Conservation (phyloP, 2,113 vertebrate genomes). For the Paralichthys olivaceus region DNA sequence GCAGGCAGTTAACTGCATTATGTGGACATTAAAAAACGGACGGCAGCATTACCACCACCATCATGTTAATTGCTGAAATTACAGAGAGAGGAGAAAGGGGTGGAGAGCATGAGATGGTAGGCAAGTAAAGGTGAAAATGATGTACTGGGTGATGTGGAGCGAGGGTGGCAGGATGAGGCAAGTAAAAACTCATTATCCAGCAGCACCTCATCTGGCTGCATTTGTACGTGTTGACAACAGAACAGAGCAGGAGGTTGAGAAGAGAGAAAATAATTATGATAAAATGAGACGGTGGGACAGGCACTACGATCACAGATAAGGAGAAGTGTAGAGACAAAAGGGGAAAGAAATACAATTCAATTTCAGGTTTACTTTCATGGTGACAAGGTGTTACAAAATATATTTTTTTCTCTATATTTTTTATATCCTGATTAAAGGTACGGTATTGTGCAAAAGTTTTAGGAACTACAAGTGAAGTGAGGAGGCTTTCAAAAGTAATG, state of each 20-base stretch:
- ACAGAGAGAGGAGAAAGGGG: background rate
- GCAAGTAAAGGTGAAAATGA: slow-evolving; percentile 51
- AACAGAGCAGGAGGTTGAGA: slow-evolving; percentile 16
- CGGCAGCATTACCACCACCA: background rate
- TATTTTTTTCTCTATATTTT: background rate
- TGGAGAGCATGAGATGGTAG: background rate
- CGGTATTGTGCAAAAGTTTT: background rate
- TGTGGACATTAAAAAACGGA: background rate
- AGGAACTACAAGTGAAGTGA: background rate
- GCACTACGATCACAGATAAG: background rate
- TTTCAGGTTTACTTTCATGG: background rate
- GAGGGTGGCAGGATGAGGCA: slow-evolving; percentile 35
- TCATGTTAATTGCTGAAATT: background rate
- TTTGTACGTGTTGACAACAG: slow-evolving; percentile 45
- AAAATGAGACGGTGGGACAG: slow-evolving; percentile 3
- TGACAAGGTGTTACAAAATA: background rate
- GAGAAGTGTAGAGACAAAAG: background rate
- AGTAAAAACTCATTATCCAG: slow-evolving; percentile 60
- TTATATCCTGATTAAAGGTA: background rate
- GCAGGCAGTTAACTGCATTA: background rate
- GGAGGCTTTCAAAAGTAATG: too few relatives aligned
- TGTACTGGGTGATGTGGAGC: slow-evolving; percentile 13
- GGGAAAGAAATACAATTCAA: background rate
- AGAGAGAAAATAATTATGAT: slow-evolving; percentile 4
- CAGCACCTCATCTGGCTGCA: slow-evolving; percentile 45